Percentiles rank a stretch among this genome's conserved stretches.
phyloP scores from a whole-genome alignment of 2,113 vertebrate genomes.

The Syngnathus floridae region DNA sequence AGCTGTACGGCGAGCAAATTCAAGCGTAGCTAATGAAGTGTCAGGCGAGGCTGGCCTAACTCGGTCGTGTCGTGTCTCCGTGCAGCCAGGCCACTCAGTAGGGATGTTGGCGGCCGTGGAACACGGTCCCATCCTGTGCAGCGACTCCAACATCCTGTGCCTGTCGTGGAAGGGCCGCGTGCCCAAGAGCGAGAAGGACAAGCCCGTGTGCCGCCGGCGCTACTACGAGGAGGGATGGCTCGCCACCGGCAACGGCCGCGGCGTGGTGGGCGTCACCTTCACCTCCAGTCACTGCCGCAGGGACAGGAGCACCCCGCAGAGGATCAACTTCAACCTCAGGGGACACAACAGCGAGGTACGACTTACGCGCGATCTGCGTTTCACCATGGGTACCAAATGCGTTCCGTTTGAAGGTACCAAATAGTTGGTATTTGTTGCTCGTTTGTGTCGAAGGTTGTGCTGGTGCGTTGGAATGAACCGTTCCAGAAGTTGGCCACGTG shows the following conservation, averaged over 20 bases:
- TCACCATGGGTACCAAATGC: neutral
- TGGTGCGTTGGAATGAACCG: constrained; percentile 97
- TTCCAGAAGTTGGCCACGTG: constrained; percentile 98
- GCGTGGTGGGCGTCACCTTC: constrained; percentile 96
- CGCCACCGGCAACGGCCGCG: constrained; percentile 92
- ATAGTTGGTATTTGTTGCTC: neutral
- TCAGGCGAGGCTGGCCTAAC: neutral
- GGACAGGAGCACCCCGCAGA: constrained; percentile 90
- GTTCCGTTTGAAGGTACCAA: neutral
- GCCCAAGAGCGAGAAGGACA: constrained; percentile 98
- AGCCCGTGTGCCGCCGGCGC: constrained; percentile 89
- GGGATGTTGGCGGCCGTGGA: constrained; percentile 98
- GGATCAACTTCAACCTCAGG: constrained; percentile 96
- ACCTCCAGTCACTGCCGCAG: constrained; percentile 94
- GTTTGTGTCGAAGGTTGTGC: constrained; percentile 78
- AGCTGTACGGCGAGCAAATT: neutral
- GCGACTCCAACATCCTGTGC: constrained; percentile 99
- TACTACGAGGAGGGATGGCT: constrained; percentile 99
- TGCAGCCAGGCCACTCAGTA: constrained; percentile 72
- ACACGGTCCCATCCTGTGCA: constrained; percentile 96
- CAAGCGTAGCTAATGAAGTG: neutral
- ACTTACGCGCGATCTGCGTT: neutral
- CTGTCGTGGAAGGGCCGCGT: constrained; percentile 98
- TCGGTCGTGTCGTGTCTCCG: neutral
- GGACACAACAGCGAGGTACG: constrained; percentile 97